phyloP scores from a whole-genome alignment of 2,888 invertebrate species.

The Fabriciana adippe region DNA sequence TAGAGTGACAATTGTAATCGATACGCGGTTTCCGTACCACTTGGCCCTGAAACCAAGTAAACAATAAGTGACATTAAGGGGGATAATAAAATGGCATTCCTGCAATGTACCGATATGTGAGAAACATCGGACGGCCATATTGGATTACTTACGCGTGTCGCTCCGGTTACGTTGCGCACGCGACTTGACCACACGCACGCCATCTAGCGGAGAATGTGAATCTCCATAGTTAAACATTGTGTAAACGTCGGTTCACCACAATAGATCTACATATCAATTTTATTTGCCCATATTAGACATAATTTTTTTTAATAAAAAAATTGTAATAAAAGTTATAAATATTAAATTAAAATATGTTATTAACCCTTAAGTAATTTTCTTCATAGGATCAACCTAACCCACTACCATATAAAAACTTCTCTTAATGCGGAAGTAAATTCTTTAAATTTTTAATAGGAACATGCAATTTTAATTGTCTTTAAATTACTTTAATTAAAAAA shows the following conservation, averaged over 20 bases:
- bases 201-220: slow-evolving; percentile 65
- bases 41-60: slow-evolving; percentile 69
- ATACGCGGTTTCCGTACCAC: slow-evolving; percentile 57
- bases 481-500: too few relatives aligned
- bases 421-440: too few relatives aligned
- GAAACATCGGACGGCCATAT: slow-evolving; percentile 74
- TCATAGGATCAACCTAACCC: too few relatives aligned
- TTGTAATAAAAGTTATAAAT: not conserved
- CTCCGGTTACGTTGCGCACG: slow-evolving; percentile 79
- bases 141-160: slow-evolving; percentile 80
- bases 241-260: slow-evolving; percentile 37
- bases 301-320: not conserved
- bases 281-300: not conserved
- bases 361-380: too few relatives aligned
- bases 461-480: too few relatives aligned
- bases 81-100: slow-evolving; percentile 80
- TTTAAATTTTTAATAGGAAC: too few relatives aligned
- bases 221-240: slow-evolving; percentile 53
- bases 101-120: slow-evolving; percentile 73
- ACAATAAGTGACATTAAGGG: slow-evolving; percentile 78
- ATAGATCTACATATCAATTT: slow-evolving; percentile 20
- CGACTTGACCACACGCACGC: slow-evolving; percentile 80
- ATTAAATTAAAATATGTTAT: too few relatives aligned
- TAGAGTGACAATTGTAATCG: slow-evolving; percentile 27
- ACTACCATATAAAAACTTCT: too few relatives aligned